Conservation (phyloP, 2,113 vertebrate species). For the Mormyrus lacerda region DNA sequence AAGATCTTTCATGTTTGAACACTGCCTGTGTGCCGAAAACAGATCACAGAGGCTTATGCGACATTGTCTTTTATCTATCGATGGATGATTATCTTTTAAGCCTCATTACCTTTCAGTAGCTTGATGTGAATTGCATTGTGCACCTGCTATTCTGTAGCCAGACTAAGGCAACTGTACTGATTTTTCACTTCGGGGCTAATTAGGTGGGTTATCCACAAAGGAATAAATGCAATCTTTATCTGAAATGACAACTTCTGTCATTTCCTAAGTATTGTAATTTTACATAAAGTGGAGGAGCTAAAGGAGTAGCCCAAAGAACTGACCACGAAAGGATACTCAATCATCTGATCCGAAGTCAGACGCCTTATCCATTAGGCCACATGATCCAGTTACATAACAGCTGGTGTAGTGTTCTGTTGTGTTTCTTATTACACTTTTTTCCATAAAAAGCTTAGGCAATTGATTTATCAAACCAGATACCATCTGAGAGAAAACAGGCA, state of each 20-base stretch:
- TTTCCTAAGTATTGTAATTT: neutral
- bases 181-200: neutral
- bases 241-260: neutral
- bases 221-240: neutral
- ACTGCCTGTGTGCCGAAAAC: neutral
- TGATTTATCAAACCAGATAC: neutral
- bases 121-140: neutral
- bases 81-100: neutral
- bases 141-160: neutral
- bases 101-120: neutral
- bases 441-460: neutral
- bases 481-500: neutral
- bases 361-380: neutral
- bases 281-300: neutral
- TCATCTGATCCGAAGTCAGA: neutral
- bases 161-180: neutral
- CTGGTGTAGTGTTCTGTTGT: neutral
- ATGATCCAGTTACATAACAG: neutral
- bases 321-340: neutral
- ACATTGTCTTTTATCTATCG: neutral
- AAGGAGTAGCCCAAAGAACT: neutral
- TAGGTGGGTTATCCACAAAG: neutral
- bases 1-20: neutral
- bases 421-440: neutral
- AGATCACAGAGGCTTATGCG: neutral